These are phyloP conservation scores for Drosophila neoperkinsi DNA, from an alignment of 2,888 invertebrate species.

Conservation along the genomic window DNA sequence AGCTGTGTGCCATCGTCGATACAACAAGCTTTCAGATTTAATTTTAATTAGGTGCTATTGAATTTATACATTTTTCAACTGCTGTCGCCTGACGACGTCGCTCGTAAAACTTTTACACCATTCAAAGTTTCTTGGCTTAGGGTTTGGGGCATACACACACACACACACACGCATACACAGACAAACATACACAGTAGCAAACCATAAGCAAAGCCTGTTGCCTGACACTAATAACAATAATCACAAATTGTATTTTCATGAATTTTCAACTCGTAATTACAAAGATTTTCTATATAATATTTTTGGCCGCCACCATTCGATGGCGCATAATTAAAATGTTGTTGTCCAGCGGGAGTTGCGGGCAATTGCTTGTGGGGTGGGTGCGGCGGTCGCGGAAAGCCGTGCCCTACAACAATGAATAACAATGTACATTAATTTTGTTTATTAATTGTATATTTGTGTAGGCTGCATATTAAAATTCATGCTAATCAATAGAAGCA, in stretches of 20 bases:
- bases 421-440: conserved; percentile 72
- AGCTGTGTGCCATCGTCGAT: conserved; percentile 64
- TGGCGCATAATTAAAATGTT: conserved; percentile 82
- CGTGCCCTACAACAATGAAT: conserved; percentile 59
- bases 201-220: conserved; percentile 47
- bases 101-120: conserved; percentile 72
- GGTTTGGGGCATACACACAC: not conserved
- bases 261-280: conserved; percentile 83
- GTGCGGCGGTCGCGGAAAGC: not conserved
- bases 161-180: not conserved
- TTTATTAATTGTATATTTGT: conserved; percentile 76
- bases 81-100: conserved; percentile 60
- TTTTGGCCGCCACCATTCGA: conserved; percentile 45
- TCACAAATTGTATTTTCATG: conserved; percentile 83
- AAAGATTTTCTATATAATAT: conserved; percentile 72
- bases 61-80: conserved; percentile 79
- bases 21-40: conserved; percentile 78
- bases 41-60: conserved; percentile 81
- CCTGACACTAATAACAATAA: conserved; percentile 82
- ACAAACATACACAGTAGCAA: not conserved
- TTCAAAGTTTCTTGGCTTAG: conserved; percentile 60
- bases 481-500: conserved; percentile 86
- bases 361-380: conserved; percentile 3
- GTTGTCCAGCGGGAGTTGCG: conserved; percentile 51
- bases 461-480: conserved; percentile 70